Percentiles rank a stretch among this genome's conserved stretches.
These are phyloP conservation scores for Salpingus planirostris DNA, from an alignment of 2,888 invertebrate species.

Conservation along the genomic window DNA sequence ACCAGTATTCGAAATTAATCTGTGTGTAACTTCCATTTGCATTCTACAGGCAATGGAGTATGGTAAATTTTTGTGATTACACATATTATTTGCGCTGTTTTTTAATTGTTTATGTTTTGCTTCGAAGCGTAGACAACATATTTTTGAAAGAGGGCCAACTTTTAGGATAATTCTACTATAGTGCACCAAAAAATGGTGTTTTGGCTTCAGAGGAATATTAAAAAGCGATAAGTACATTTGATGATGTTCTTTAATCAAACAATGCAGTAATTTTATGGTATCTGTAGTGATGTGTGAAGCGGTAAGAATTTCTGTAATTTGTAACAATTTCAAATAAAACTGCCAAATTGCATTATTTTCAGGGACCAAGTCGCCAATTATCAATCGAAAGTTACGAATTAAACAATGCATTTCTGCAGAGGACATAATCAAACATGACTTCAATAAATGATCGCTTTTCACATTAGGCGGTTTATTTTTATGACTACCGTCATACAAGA, in stretches of 20 bases:
- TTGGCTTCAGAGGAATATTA: constrained; percentile 3
- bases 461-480: constrained; percentile 14
- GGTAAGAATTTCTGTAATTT: background rate
- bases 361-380: constrained; percentile 1
- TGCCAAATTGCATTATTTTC: constrained; percentile 1
- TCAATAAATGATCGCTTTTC: constrained; percentile 10
- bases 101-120: constrained; percentile 8
- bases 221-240: constrained; percentile 4
- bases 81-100: background rate
- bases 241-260: constrained; percentile 4
- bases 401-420: constrained; percentile 15
- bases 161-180: constrained; percentile 4
- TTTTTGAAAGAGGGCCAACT: constrained; percentile 3
- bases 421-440: constrained; percentile 9
- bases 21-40: constrained; percentile 1
- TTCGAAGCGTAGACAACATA: constrained; percentile 6
- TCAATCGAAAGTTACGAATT: constrained; percentile 5
- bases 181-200: constrained; percentile 7
- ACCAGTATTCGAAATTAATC: constrained; percentile 2
- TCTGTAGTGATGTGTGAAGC: background rate
- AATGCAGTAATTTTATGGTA: background rate
- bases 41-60: constrained; percentile 1
- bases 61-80: background rate
- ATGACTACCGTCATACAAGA: constrained; percentile 5
- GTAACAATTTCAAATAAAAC: background rate